Base-by-base conservation (phyloP, 64 coral and sea anemone species). In the Actinia tenebrosa region DNA sequence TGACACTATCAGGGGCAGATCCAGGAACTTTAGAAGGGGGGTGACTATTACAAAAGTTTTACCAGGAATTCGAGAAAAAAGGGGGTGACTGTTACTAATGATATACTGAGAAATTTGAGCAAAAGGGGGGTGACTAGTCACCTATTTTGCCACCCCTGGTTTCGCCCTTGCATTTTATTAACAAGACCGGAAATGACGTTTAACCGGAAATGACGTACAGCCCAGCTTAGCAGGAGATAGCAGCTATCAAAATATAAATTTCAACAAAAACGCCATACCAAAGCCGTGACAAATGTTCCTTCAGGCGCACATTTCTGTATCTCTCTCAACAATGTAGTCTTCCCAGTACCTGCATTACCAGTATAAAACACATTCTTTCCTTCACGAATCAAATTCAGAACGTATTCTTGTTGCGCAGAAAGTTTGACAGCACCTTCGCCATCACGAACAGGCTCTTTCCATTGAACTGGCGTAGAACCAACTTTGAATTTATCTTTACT, bases 281-380 rank as follows among this genome's bases (percentile, higher is more conserved):
- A 47, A 64, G 91, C 91, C 16, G 91, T 92, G 64, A 92, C 91
- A 43, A 84, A 92, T 27, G 91, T 47, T 18, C 72, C 46, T 20
- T 80, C 45, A 14, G 91, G 91, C 8, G 91, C 86, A 61, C 91
- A 92, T 47, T 92, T 92, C 0, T 75, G 71, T 18, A 92, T 88
- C 20, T 92, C 91, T 84, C 83, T 92, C 42, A 92, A 60, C 6
- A 92, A n/a, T 3, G 91, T 92, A 14, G 91, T 92, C 71, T 92
- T 92, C 10, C 91, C 91, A 20, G 80, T 92, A 18, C 91, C 91
- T 1, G 91, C 91, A 62, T 82, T 92, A 20, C 91, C 91, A 17
- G 91, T 92, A 61, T 88, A 92, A 60, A 92, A 92, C 45, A 92
- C 91, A 64, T 84, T 92, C 37, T 88, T 88, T 53, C 91, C 86